Evolutionary conservation across 2,113 vertebrate genomes (phyloP).

Genomic region (Corythaeola cristata): DNA sequence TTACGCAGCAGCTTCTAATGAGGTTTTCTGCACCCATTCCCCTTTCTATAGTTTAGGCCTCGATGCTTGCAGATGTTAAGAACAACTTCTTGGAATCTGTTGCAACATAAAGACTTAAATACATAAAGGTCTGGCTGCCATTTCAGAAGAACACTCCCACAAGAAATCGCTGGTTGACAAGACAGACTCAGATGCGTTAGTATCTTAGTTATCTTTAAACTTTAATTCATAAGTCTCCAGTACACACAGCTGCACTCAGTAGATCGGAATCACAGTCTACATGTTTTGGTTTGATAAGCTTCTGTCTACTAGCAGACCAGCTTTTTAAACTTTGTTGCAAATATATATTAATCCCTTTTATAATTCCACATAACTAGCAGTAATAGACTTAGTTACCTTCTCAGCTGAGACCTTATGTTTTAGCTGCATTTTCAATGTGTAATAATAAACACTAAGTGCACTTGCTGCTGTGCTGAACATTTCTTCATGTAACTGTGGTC

Average conservation of each 20-base stretch:
- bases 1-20: not conserved
- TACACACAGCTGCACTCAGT: not conserved
- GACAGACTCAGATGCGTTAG: not conserved
- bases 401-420: not conserved
- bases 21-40: not conserved
- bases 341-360: not conserved
- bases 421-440: not conserved
- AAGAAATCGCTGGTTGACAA: not conserved
- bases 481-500: not conserved
- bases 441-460: slow-evolving; percentile 1
- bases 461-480: not conserved
- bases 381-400: not conserved
- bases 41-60: not conserved
- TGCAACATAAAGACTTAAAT: not conserved
- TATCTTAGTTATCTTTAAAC: not conserved
- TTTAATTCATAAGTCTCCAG: not conserved
- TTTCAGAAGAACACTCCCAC: not conserved
- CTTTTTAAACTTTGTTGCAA: not conserved
- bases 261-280: not conserved
- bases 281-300: not conserved
- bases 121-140: not conserved
- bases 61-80: not conserved
- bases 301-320: not conserved
- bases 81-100: not conserved
- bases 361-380: not conserved